These are phyloP conservation scores for Falcaria lacertinaria DNA, from an alignment of 2,888 invertebrate species.

Conservation along the genomic window DNA sequence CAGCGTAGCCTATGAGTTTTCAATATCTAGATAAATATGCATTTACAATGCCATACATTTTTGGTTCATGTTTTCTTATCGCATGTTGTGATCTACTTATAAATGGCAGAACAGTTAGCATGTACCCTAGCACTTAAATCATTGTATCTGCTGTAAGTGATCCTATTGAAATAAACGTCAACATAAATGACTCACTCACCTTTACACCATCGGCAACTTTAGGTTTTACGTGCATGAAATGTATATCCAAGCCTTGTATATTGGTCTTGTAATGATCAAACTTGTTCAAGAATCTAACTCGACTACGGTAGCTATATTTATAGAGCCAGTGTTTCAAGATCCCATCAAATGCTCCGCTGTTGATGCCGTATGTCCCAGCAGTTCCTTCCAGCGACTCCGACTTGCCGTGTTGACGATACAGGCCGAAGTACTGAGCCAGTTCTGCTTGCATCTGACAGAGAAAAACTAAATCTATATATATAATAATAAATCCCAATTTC, in stretches of 20 bases:
- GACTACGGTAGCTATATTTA: conserved; percentile 81
- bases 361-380: conserved; percentile 90
- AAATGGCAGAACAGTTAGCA: too few relatives aligned
- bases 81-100: too few relatives aligned
- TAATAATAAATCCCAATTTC: too few relatives aligned
- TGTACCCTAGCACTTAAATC: too few relatives aligned
- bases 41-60: too few relatives aligned
- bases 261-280: conserved; percentile 87
- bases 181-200: conserved; percentile 25
- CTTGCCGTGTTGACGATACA: conserved; percentile 50
- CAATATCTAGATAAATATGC: too few relatives aligned
- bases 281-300: conserved; percentile 83
- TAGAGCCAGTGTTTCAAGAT: conserved; percentile 88
- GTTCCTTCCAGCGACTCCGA: conserved; percentile 75
- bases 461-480: conserved; percentile 5
- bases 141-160: too few relatives aligned
- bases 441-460: conserved; percentile 73
- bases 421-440: conserved; percentile 73
- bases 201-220: conserved; percentile 39
- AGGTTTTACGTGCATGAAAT: conserved; percentile 86
- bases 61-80: too few relatives aligned
- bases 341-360: conserved; percentile 82
- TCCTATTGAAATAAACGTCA: too few relatives aligned
- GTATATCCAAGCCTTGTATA: conserved; percentile 85
- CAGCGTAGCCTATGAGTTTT: too few relatives aligned